Base-by-base conservation (phyloP, 1,140 invertebrate genomes). In the Notospermus geniculatus region DNA sequence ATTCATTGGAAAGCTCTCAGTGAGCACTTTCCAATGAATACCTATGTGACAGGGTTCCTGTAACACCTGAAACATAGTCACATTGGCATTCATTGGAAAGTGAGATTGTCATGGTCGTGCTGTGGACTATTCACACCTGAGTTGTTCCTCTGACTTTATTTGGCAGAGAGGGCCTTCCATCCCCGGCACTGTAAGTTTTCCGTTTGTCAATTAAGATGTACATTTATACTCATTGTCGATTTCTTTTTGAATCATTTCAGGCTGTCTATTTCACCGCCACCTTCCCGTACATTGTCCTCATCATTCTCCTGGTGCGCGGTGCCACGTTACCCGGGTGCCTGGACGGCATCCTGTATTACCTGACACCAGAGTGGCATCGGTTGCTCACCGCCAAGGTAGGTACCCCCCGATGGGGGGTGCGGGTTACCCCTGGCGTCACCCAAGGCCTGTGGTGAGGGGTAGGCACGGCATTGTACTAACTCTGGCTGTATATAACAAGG, bases 231-330 rank as follows among this genome's bases (percentile, higher is more conserved):
- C n/a, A n/a, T n/a, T n/a, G n/a, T n/a, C n/a, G n/a, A n/a, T 43
- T 43, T 11, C 19, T 7, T 50, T n/a, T 19, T 50, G n/a, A 7
- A n/a, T 50, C n/a, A 7, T 63, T 64, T 1, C 57, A 62, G 45
- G 56, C 46, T 23, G 54, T 65, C 1, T 95, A 93, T 76, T 36
- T 66, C 52, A 97, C 94, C 4, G 93, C 95, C 0, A 78, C 94
- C 29, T 90, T 92, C 17, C 94, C 94, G 0, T 97, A 97, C 71
- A 86, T 91, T 4, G 89, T 97, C 25, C 84, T 97, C 1, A 86
- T 93, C 63, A 92, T 95, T 58, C 83, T 97, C 15, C 79, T 97
- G 17, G 86, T 89, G 1, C 84, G 92, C 52, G 94, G 93, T 0
- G 87, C 93, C 0, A 92, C 92, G 0, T 80, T 97, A 25, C 91